A percentile compares a stretch with the other conserved stretches of the same genome.
Evolutionary conservation across 1,140 invertebrate genomes (phyloP).

Genomic region (Drosophila burlai): DNA sequence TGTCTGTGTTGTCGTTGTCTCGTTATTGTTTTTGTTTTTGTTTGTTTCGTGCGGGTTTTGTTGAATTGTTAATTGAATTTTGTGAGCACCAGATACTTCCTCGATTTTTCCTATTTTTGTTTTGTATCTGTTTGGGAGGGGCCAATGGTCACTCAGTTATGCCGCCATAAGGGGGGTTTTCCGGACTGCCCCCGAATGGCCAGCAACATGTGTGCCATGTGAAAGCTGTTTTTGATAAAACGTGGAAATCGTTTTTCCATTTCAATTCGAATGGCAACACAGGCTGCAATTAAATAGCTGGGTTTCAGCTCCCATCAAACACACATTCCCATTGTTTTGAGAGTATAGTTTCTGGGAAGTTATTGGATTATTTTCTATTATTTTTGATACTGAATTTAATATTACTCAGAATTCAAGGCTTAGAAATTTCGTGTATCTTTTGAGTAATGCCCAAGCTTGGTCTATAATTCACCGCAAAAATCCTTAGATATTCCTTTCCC

Average conservation of each 20-base stretch:
- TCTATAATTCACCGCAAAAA: not conserved
- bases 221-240: conserved; percentile 51
- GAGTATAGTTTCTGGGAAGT: not conserved
- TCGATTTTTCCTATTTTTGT: conserved; percentile 28
- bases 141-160: conserved; percentile 47
- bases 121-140: conserved; percentile 23
- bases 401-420: not conserved
- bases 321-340: not conserved
- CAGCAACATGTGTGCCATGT: conserved; percentile 28
- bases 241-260: conserved; percentile 41
- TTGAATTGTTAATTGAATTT: conserved; percentile 82
- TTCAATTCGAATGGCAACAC: conserved; percentile 19
- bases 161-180: conserved; percentile 18
- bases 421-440: not conserved
- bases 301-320: conserved; percentile 14
- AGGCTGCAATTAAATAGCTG: conserved; percentile 20
- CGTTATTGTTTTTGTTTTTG: conserved; percentile 34
- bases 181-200: not conserved
- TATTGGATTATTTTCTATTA: not conserved
- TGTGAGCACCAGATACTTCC: conserved; percentile 51
- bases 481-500: not conserved
- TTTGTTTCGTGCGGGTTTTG: conserved; percentile 48
- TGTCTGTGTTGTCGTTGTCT: conserved; percentile 16
- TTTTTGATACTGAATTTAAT: not conserved
- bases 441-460: not conserved